Conservation (phyloP, 2,113 vertebrate species). For the Corythoichthys intestinalis region DNA sequence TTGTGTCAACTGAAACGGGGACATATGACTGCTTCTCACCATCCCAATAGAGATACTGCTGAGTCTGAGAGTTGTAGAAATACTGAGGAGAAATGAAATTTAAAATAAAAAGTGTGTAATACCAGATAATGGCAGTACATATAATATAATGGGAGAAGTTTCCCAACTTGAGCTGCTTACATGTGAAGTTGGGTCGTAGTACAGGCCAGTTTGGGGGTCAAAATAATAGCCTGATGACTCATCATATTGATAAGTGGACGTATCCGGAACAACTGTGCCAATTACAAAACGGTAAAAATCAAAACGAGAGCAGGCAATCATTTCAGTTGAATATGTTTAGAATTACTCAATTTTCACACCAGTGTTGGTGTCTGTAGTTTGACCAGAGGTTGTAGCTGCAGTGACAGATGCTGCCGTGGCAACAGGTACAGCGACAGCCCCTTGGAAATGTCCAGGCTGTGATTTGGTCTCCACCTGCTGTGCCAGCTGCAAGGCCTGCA, state of each 20-base stretch:
- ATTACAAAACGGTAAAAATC: slow-evolving; percentile 18
- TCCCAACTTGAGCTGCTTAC: slow-evolving; percentile 63
- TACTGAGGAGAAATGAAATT: slow-evolving; percentile 73
- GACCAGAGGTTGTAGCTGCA: slow-evolving; percentile 35
- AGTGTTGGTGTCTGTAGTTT: slow-evolving; percentile 16
- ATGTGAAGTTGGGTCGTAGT: slow-evolving; percentile 95
- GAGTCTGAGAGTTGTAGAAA: slow-evolving; percentile 95
- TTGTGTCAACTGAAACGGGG: slow-evolving; percentile 69
- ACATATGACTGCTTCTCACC: slow-evolving; percentile 90
- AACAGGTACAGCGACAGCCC: slow-evolving; percentile 28
- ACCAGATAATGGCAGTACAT: neutral
- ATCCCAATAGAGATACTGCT: slow-evolving; percentile 98
- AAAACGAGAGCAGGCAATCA: neutral
- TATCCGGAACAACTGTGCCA: slow-evolving; percentile 86
- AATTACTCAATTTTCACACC: slow-evolving; percentile 27
- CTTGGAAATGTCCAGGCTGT: slow-evolving; percentile 34
- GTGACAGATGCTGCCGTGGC: slow-evolving; percentile 30
- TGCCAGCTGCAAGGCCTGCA: slow-evolving; percentile 49
- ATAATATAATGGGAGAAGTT: neutral
- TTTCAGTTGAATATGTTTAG: neutral
- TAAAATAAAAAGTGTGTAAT: neutral
- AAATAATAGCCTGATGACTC: slow-evolving; percentile 97
- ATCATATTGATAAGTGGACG: slow-evolving; percentile 93
- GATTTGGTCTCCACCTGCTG: slow-evolving; percentile 51
- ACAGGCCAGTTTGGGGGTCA: slow-evolving; percentile 89